Evolutionary conservation across 2,888 invertebrate genomes (phyloP).

Genomic region (Metallyticus violacea): DNA sequence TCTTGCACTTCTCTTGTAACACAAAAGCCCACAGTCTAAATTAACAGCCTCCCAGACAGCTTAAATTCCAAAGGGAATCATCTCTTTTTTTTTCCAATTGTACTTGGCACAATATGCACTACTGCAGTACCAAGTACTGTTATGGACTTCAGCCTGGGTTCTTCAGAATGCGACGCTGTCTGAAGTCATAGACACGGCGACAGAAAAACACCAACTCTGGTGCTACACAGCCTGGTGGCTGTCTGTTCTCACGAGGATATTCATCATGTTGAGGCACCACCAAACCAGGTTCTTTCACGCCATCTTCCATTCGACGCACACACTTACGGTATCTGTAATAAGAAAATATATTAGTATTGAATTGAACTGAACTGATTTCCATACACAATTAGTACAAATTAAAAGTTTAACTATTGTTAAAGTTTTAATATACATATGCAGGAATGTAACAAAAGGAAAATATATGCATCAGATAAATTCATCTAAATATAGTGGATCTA

Average conservation of each 20-base stretch:
- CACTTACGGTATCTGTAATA: conserved; percentile 76
- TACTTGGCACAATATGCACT: neutral
- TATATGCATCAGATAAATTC: too few relatives aligned
- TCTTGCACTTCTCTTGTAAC: neutral
- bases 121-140: neutral
- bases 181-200: conserved; percentile 91
- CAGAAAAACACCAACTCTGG: conserved; percentile 92
- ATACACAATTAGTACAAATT: too few relatives aligned
- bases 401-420: too few relatives aligned
- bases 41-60: neutral
- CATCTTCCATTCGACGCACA: conserved; percentile 74
- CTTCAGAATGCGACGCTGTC: conserved; percentile 68
- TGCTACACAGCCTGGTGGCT: conserved; percentile 63
- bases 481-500: too few relatives aligned
- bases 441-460: too few relatives aligned
- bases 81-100: neutral
- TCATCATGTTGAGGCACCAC: conserved; percentile 58
- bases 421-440: too few relatives aligned
- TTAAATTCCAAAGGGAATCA: too few relatives aligned
- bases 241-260: conserved; percentile 55
- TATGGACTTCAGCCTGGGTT: conserved; percentile 28
- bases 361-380: too few relatives aligned
- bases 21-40: neutral
- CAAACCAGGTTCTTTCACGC: conserved; percentile 63
- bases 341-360: too few relatives aligned